phyloP scores from a whole-genome alignment of 2,797 vertebrate species.

The Sebastes vulpes region DNA sequence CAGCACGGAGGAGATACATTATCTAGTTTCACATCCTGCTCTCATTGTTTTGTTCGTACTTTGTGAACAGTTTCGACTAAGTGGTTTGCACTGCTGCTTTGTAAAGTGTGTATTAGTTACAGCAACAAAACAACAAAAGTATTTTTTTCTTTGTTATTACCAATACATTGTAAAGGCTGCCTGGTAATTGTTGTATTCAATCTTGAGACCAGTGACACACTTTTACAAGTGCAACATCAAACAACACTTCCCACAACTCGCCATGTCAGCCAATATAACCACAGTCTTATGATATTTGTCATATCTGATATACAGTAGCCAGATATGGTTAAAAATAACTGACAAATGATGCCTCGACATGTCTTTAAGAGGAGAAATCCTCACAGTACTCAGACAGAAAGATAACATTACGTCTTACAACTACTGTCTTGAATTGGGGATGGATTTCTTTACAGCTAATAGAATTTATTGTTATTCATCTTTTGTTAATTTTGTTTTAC shows the following conservation, averaged over 20 bases:
- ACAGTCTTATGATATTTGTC: not conserved
- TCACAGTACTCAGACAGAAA: not conserved
- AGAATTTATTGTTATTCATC: not conserved
- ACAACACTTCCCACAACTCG: not conserved
- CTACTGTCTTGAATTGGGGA: not conserved
- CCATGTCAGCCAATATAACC: not conserved
- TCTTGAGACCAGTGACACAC: not conserved
- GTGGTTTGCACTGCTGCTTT: not conserved
- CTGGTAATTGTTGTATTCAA: not conserved
- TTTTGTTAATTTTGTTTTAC: not conserved
- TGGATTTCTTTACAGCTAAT: not conserved
- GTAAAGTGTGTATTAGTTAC: constrained; percentile 14
- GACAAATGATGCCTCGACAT: not conserved
- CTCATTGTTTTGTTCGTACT: constrained; percentile 31
- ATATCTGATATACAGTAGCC: not conserved
- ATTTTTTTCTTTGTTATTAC: not conserved
- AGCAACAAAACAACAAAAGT: constrained; percentile 2
- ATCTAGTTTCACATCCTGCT: constrained; percentile 42
- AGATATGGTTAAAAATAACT: not conserved
- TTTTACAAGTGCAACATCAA: not conserved
- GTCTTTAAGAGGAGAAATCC: not conserved
- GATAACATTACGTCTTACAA: not conserved
- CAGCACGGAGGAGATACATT: constrained; percentile 33
- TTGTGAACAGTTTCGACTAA: not conserved
- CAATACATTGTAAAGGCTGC: not conserved